Conservation (phyloP, 1,140 invertebrate genomes). For the Prorops nasuta region DNA sequence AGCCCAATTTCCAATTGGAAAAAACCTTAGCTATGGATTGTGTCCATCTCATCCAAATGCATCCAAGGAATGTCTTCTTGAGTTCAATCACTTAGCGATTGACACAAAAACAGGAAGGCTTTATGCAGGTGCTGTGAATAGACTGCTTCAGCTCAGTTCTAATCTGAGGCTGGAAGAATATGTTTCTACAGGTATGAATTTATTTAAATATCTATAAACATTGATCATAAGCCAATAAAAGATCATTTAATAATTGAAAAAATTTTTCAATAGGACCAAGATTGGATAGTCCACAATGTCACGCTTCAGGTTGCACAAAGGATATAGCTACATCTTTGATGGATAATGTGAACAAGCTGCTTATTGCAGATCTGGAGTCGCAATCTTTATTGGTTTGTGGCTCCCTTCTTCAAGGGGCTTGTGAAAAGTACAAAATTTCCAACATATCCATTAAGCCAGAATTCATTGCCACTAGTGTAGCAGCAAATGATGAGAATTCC, state of each 20-base stretch:
- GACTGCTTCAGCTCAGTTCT: constrained; percentile 76
- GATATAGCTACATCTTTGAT: constrained; percentile 68
- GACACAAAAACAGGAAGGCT: constrained; percentile 63
- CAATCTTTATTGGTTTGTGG: constrained; percentile 84
- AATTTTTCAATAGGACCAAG: constrained; percentile 66
- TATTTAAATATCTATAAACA: background rate
- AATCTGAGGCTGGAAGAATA: constrained; percentile 69
- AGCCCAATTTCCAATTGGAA: constrained; percentile 35
- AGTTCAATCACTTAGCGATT: constrained; percentile 64
- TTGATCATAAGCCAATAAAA: background rate
- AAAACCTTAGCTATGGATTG: constrained; percentile 25
- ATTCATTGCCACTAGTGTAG: constrained; percentile 77
- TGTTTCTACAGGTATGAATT: constrained; percentile 60
- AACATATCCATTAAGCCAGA: constrained; percentile 77
- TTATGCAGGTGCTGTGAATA: constrained; percentile 82
- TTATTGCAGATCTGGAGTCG: constrained; percentile 82
- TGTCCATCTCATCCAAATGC: constrained; percentile 42
- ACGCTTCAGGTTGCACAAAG: constrained; percentile 76
- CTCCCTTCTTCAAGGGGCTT: constrained; percentile 83
- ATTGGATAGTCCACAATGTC: constrained; percentile 83
- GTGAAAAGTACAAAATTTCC: constrained; percentile 78
- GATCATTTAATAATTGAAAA: no score
- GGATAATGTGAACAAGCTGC: constrained; percentile 89
- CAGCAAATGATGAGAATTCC: constrained; percentile 86
- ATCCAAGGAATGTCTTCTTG: constrained; percentile 44